Percentiles rank a stretch among this genome's conserved stretches.
phyloP scores from a whole-genome alignment of 2,888 invertebrate species.

The Drosophila maculinotata region DNA sequence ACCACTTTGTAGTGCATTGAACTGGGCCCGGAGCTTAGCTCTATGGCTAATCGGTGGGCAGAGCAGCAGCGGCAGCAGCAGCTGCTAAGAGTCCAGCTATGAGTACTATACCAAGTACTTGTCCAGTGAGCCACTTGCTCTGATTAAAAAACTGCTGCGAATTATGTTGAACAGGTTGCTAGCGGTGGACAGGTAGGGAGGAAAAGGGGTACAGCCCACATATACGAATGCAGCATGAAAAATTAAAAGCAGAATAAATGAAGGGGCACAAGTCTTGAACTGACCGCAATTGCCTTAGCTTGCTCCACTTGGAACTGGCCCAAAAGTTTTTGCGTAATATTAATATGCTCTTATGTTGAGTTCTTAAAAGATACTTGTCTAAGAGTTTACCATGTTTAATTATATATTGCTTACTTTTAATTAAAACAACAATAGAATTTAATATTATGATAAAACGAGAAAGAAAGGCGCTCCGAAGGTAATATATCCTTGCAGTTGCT shows the following conservation, averaged over 20 bases:
- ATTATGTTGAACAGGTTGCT: constrained; percentile 48
- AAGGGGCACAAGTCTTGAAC: constrained; percentile 9
- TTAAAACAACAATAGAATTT: no score
- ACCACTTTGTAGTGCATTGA: constrained; percentile 64
- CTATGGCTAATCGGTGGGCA: constrained; percentile 63
- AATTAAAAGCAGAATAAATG: constrained; percentile 4
- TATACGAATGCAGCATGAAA: constrained; percentile 12
- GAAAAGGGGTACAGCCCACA: constrained; percentile 31
- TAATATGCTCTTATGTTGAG: constrained; percentile 14
- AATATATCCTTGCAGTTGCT: no score
- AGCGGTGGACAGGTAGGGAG: background rate
- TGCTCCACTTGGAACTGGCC: constrained; percentile 45
- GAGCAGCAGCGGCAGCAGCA: constrained; percentile 44
- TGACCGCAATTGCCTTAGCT: constrained; percentile 48
- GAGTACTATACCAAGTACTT: constrained; percentile 23
- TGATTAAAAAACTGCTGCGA: constrained; percentile 57
- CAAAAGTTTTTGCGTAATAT: constrained; percentile 36
- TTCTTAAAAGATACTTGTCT: constrained; percentile 16
- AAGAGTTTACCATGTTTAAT: constrained; percentile 4
- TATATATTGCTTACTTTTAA: background rate
- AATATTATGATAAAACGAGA: no score
- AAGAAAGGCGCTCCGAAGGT: no score
- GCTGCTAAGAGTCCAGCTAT: constrained; percentile 26
- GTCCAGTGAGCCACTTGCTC: constrained; percentile 50
- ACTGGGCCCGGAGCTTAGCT: constrained; percentile 38